Evolutionary conservation across 2,113 vertebrate genomes (phyloP).

Genomic region (Prunella fulvescens): DNA sequence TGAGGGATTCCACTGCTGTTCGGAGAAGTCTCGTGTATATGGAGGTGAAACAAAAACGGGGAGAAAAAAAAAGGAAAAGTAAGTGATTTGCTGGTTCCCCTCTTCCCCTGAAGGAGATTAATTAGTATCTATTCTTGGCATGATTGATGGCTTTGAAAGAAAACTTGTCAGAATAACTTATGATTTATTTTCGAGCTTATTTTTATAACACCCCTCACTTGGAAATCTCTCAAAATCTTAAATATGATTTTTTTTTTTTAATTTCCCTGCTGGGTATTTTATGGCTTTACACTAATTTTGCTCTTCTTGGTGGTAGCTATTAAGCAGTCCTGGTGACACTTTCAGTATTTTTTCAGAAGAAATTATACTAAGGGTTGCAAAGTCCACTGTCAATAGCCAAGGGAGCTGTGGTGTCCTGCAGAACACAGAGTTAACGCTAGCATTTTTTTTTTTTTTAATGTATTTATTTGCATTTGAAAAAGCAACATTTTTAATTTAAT

Average conservation of each 20-base stretch:
- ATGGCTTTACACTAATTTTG: slow-evolving; percentile 35
- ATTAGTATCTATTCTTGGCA: slow-evolving; percentile 8
- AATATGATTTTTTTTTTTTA: background rate
- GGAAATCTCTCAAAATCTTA: slow-evolving; percentile 5
- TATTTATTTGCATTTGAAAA: slow-evolving; percentile 56
- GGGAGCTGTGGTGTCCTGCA: slow-evolving; percentile 7
- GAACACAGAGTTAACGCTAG: background rate
- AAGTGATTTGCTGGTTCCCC: background rate
- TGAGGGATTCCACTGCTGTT: background rate
- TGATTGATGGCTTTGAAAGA: slow-evolving; percentile 22
- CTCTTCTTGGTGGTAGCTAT: slow-evolving; percentile 9
- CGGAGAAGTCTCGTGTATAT: background rate
- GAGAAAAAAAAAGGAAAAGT: background rate
- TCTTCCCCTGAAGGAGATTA: background rate
- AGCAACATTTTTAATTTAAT: slow-evolving; percentile 54
- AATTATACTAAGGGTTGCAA: background rate
- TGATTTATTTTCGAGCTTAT: slow-evolving; percentile 46
- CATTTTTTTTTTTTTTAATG: background rate
- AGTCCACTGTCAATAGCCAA: slow-evolving; percentile 13
- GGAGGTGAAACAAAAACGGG: background rate
- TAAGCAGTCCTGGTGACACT: background rate
- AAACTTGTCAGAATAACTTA: slow-evolving; percentile 22
- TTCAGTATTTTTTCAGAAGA: slow-evolving; percentile 18
- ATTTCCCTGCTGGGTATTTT: background rate
- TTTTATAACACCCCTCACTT: slow-evolving; percentile 31